phyloP scores from a whole-genome alignment of 1,140 invertebrate species.

The Dendrolimus punctatus region DNA sequence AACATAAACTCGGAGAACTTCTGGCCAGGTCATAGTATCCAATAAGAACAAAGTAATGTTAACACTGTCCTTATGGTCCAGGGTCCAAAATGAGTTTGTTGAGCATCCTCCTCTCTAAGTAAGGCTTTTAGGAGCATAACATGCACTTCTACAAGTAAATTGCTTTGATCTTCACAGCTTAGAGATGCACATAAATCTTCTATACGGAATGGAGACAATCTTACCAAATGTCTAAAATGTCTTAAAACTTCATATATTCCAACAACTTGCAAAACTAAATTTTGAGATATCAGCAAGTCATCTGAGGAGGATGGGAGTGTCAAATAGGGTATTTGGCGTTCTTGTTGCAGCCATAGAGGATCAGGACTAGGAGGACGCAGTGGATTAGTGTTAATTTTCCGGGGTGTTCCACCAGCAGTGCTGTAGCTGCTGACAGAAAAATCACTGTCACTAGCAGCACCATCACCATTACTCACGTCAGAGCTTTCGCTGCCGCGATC shows the following conservation, averaged over 20 bases:
- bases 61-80: conserved; percentile 97
- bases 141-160: conserved; percentile 92
- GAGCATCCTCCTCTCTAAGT: conserved; percentile 93
- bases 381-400: conserved; percentile 64
- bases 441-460: conserved; percentile 85
- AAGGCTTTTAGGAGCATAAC: conserved; percentile 93
- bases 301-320: conserved; percentile 90
- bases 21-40: conserved; percentile 96
- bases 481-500: conserved; percentile 77
- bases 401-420: conserved; percentile 75
- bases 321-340: conserved; percentile 83
- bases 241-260: conserved; percentile 95
- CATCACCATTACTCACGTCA: conserved; percentile 77
- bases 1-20: conserved; percentile 90
- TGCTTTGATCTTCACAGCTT: conserved; percentile 92
- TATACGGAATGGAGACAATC: conserved; percentile 94
- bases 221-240: conserved; percentile 90
- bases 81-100: conserved; percentile 96
- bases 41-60: conserved; percentile 94
- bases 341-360: conserved; percentile 88
- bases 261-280: conserved; percentile 84
- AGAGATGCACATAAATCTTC: conserved; percentile 97
- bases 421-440: conserved; percentile 87
- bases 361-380: conserved; percentile 86
- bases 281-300: conserved; percentile 87